Percentiles rank a stretch among this genome's conserved stretches.
Evolutionary conservation across 1,140 invertebrate genomes (phyloP).

Genomic region (Doryteuthis pealeii): DNA sequence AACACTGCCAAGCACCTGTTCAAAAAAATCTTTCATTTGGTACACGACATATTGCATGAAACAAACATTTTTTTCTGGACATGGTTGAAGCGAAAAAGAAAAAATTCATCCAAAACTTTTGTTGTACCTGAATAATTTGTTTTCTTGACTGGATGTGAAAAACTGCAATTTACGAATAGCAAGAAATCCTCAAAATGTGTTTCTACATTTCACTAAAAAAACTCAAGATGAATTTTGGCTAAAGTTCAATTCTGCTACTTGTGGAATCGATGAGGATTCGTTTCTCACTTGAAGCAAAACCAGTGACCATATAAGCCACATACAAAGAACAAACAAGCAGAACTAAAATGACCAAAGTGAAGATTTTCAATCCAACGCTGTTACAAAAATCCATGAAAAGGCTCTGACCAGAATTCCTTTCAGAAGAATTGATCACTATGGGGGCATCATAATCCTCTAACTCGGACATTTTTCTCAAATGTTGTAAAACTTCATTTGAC

Average conservation of each 20-base stretch:
- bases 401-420: neutral
- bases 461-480: slow-evolving; percentile 15
- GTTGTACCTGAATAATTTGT: too few relatives aligned
- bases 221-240: neutral
- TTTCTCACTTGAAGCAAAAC: slow-evolving; percentile 13
- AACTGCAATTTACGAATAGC: too few relatives aligned
- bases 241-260: neutral
- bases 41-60: too few relatives aligned
- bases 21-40: too few relatives aligned
- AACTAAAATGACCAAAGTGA: slow-evolving; percentile 62
- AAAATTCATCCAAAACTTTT: too few relatives aligned
- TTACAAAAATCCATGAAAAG: slow-evolving; percentile 26
- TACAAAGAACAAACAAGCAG: slow-evolving; percentile 62
- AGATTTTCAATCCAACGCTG: slow-evolving; percentile 23
- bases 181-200: too few relatives aligned
- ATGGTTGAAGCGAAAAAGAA: too few relatives aligned
- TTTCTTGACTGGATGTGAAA: too few relatives aligned
- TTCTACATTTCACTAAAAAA: too few relatives aligned
- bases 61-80: too few relatives aligned
- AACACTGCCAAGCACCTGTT: too few relatives aligned
- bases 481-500: slow-evolving; percentile 18
- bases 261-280: neutral
- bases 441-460: neutral
- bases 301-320: slow-evolving; percentile 28
- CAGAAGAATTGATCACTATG: neutral